Percentiles rank a stretch among this genome's conserved stretches.
These are phyloP conservation scores for Polia nebulosa DNA, from an alignment of 2,888 invertebrate species.

Conservation along the genomic window DNA sequence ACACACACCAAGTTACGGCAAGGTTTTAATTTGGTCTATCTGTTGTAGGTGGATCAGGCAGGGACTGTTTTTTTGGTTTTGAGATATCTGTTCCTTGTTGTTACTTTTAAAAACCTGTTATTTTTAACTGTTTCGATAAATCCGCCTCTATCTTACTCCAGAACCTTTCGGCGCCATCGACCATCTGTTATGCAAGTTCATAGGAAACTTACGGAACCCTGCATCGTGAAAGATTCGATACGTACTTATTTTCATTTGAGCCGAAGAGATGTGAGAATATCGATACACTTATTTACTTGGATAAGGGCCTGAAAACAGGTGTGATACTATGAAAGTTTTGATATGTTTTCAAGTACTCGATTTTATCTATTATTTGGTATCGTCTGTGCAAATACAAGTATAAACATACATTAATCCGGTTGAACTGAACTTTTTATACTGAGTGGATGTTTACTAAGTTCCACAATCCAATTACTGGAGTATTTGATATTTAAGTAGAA, in stretches of 20 bases:
- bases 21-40: no score
- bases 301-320: background rate
- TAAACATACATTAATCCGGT: background rate
- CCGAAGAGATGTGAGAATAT: conserved; percentile 8
- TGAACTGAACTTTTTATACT: background rate
- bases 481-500: background rate
- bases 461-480: background rate
- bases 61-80: no score
- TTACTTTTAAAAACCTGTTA: no score
- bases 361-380: background rate
- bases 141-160: no score
- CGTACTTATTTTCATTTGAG: background rate
- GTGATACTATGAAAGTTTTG: background rate
- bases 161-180: no score
- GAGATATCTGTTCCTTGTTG: no score
- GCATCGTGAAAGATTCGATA: no score
- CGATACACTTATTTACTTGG: background rate
- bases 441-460: background rate
- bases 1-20: no score
- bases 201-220: background rate
- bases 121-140: no score
- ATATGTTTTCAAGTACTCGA: background rate
- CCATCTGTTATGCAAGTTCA: background rate
- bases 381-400: background rate
- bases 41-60: no score